Evolutionary conservation across 2,888 invertebrate genomes (phyloP), one percentile per base, ranked within the genome.

Genomic region (Drosophila trichaetosa): DNA sequence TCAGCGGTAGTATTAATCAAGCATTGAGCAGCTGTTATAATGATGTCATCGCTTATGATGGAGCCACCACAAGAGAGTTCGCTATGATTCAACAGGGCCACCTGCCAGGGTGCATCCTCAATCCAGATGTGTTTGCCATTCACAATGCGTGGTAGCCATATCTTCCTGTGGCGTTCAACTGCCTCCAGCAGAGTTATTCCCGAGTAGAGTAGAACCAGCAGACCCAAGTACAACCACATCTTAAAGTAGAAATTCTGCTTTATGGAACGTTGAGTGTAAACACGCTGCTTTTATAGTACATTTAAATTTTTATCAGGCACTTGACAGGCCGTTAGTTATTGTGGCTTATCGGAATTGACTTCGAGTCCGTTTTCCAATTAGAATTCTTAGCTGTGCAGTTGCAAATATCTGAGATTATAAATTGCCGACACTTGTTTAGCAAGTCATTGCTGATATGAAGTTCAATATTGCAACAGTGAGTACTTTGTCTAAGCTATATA

Each of bases 11-110:
- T 2, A 6, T 40, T 7, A 2, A 5, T 8, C 33, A 69, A 13
- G 13, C 69, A 69, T 1, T 59, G 52, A 13, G 67, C 69, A 27
- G 69, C 67, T 8, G 69, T 66, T 21, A 69, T n/a, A 13, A 69
- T 54, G n/a, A 67, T 34, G n/a, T 57, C 24, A 4, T 29, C 18
- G 13, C n/a, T 31, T 11, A 16, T n/a, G n/a, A 69, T 59, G 1
- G 67, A 13, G 11, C 69, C 69, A 11, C 69, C 67, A 34, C 69
- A 69, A n/a, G 18, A 7, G 1, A 33, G 67, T 10, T 53, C 21
- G 13, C 48, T 31, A 7, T 54, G 13, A 8, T 16, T 2, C 7
- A 40, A 6, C 36, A 69, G 11, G 1, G 67, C 52, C 36, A 69
- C 53, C 42, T 67, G 69, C 57, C 58, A 69, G 24, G 69, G 67